Conservation (phyloP, 2,113 vertebrate species). For the Mormoops blainvillei region DNA sequence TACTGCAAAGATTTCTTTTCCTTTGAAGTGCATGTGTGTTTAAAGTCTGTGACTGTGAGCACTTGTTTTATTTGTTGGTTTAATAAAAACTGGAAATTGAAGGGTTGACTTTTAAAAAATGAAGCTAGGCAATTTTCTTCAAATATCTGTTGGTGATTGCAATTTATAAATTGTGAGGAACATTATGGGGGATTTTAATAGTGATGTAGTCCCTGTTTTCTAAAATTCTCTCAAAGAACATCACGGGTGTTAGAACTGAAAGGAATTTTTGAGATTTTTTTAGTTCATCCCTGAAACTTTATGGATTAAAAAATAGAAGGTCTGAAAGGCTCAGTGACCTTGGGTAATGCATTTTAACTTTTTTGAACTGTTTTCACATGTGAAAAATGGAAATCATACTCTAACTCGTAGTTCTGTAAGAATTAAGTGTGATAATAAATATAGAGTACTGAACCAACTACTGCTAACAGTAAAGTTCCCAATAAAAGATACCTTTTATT, state of each 20-base stretch:
- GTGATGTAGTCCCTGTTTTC: background rate
- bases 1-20: background rate
- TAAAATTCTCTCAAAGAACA: background rate
- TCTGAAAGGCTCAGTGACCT: background rate
- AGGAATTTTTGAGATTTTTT: background rate
- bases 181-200: background rate
- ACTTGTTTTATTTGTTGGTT: conserved; percentile 10
- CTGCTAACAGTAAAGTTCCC: background rate
- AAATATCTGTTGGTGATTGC: background rate
- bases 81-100: conserved; percentile 13
- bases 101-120: background rate
- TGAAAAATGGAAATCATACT: background rate
- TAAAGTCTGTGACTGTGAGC: background rate
- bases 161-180: background rate
- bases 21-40: background rate
- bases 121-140: background rate
- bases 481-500: background rate
- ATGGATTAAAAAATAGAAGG: background rate
- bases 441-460: background rate
- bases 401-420: background rate
- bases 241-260: background rate
- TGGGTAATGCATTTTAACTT: background rate
- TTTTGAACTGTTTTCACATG: background rate
- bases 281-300: background rate
- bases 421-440: background rate